Evolutionary conservation across 2,888 invertebrate genomes (phyloP).

Genomic region (Andrena bicolor): DNA sequence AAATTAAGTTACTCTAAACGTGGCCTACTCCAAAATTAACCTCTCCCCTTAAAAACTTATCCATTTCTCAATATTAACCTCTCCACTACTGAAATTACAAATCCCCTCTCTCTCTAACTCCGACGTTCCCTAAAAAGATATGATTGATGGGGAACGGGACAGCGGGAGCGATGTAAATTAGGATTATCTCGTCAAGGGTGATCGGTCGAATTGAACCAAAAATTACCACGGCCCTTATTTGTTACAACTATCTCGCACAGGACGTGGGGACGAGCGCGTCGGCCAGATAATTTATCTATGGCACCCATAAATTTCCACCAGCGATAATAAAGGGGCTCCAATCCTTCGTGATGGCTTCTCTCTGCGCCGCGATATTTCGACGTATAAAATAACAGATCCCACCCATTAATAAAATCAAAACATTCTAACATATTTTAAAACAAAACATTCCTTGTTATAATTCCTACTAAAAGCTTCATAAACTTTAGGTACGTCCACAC

Average conservation of each 20-base stretch:
- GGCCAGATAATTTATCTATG: constrained; percentile 59
- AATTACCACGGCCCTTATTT: constrained; percentile 46
- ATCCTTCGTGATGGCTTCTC: constrained; percentile 33
- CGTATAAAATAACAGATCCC: neutral
- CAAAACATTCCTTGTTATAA: neutral
- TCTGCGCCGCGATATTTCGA: constrained; percentile 22
- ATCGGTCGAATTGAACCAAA: constrained; percentile 40
- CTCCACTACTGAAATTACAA: neutral
- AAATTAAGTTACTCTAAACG: neutral
- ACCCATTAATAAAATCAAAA: neutral
- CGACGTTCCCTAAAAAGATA: neutral
- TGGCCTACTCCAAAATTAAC: neutral
- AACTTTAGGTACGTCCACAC: neutral
- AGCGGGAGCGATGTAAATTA: constrained; percentile 34
- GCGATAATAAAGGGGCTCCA: constrained; percentile 49
- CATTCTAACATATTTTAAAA: neutral
- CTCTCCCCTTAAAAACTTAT: too few species aligned
- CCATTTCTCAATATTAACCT: too few species aligned
- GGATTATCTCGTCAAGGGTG: constrained; percentile 41
- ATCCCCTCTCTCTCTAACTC: neutral
- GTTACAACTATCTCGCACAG: constrained; percentile 52
- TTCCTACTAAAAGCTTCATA: neutral
- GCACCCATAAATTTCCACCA: constrained; percentile 46
- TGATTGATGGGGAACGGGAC: constrained; percentile 8
- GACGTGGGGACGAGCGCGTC: constrained; percentile 8